These are phyloP conservation scores for Leptodactylus fallax DNA, from an alignment of 2,797 vertebrate species.

Conservation along the genomic window DNA sequence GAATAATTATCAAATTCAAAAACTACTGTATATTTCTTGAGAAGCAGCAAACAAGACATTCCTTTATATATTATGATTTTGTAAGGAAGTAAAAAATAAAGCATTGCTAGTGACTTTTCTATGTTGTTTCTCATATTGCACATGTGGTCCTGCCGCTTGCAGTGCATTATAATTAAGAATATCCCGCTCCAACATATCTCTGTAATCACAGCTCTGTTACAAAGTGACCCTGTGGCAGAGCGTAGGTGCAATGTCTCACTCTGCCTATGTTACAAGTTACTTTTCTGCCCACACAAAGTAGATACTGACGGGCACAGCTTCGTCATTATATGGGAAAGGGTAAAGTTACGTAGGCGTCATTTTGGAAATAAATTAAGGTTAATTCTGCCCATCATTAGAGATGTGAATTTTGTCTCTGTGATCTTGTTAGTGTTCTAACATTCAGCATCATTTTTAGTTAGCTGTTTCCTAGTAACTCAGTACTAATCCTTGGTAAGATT, in stretches of 20 bases:
- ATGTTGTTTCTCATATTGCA: neutral
- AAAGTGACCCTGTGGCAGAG: conserved; percentile 26
- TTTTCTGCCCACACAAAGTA: conserved; percentile 35
- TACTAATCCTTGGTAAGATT: conserved; percentile 2
- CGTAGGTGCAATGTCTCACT: conserved; percentile 29
- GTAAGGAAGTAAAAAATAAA: neutral
- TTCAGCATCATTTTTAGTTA: conserved; percentile 11
- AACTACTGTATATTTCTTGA: neutral
- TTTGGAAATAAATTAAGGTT: conserved; percentile 43
- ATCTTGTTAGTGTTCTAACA: conserved; percentile 46
- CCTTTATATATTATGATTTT: neutral
- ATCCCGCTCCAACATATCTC: neutral
- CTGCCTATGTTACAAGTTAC: conserved; percentile 13
- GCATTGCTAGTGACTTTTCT: no score
- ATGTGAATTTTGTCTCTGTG: conserved; percentile 30
- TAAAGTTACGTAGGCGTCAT: neutral
- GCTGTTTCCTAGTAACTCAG: conserved; percentile 24
- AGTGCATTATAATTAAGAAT: neutral
- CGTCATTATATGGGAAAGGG: conserved; percentile 1
- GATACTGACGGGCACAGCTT: neutral
- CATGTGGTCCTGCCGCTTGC: neutral
- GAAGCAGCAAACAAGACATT: neutral
- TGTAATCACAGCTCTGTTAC: neutral
- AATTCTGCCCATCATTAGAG: conserved; percentile 35
- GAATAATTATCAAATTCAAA: no score